A percentile compares a stretch with the other conserved stretches of the same genome.
These are phyloP conservation scores for Drosophila putrida DNA, from an alignment of 2,888 invertebrate species.

Conservation along the genomic window DNA sequence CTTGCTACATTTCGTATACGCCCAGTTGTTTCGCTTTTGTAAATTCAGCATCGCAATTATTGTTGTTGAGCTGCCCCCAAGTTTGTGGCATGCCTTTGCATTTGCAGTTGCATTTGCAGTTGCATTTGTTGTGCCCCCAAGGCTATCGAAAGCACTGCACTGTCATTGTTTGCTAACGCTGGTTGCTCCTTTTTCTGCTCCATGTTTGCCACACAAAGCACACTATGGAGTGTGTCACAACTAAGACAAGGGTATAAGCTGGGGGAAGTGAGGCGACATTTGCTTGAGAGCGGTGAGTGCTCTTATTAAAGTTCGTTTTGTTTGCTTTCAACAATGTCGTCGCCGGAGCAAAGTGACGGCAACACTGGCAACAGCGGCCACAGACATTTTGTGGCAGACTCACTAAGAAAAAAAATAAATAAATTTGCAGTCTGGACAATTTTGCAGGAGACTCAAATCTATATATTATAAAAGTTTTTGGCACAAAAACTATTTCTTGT, in stretches of 20 bases:
- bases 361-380: slow-evolving; percentile 31
- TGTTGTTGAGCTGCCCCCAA: slow-evolving; percentile 29
- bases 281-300: slow-evolving; percentile 50
- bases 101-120: slow-evolving; percentile 27
- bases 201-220: slow-evolving; percentile 67
- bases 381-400: slow-evolving; percentile 32
- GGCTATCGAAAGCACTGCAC: slow-evolving; percentile 64
- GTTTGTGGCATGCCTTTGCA: slow-evolving; percentile 27
- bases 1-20: slow-evolving; percentile 58
- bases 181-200: slow-evolving; percentile 53
- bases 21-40: slow-evolving; percentile 45
- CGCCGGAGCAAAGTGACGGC: slow-evolving; percentile 61
- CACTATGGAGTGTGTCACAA: slow-evolving; percentile 51
- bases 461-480: slow-evolving; percentile 19
- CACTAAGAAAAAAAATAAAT: slow-evolving; percentile 7
- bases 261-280: slow-evolving; percentile 7
- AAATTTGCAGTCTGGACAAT: slow-evolving; percentile 35
- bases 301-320: slow-evolving; percentile 81
- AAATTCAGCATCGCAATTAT: slow-evolving; percentile 61
- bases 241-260: slow-evolving; percentile 39
- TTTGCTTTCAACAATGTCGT: slow-evolving; percentile 71
- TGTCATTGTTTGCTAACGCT: slow-evolving; percentile 48
- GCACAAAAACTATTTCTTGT: slow-evolving; percentile 20
- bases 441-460: slow-evolving; percentile 14
- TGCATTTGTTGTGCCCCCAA: slow-evolving; percentile 42